A percentile compares a stretch with the other conserved stretches of the same genome.
phyloP scores from a whole-genome alignment of 2,113 vertebrate species.

The Apteryx mantelli region DNA sequence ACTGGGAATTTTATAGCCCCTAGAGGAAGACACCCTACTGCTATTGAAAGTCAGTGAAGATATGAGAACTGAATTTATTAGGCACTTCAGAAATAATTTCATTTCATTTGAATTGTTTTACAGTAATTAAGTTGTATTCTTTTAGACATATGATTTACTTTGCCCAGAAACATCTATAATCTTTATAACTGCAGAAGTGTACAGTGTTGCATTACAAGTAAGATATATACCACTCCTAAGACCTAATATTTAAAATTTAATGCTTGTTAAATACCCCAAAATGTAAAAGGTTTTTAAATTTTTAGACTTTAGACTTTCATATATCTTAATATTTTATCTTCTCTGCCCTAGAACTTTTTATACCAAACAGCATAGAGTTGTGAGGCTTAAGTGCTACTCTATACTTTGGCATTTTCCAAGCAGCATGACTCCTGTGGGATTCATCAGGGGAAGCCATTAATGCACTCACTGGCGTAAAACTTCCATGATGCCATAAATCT shows the following conservation, averaged over 20 bases:
- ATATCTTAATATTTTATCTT: conserved; percentile 47
- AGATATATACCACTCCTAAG: not conserved
- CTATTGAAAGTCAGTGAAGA: not conserved
- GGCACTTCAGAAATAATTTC: not conserved
- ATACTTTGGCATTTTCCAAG: conserved; percentile 80
- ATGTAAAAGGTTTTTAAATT: not conserved
- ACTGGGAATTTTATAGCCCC: not conserved
- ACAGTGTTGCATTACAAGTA: not conserved
- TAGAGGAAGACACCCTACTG: not conserved
- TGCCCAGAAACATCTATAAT: not conserved
- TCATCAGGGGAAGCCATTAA: conserved; percentile 88
- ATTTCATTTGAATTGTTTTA: not conserved
- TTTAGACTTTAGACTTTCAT: not conserved
- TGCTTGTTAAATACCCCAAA: not conserved
- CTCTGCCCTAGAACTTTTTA: conserved; percentile 37
- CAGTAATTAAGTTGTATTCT: not conserved
- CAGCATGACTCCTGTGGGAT: conserved; percentile 80
- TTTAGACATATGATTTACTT: not conserved
- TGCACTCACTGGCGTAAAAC: conserved; percentile 87
- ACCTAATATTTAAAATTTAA: not conserved
- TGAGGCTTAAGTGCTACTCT: conserved; percentile 74
- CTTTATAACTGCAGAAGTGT: not conserved
- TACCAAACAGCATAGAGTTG: not conserved
- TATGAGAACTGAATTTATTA: not conserved
- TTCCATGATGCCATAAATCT: conserved; percentile 93